These are phyloP conservation scores for Pseudomugil gertrudae DNA, from an alignment of 2,797 vertebrate species.

Conservation along the genomic window DNA sequence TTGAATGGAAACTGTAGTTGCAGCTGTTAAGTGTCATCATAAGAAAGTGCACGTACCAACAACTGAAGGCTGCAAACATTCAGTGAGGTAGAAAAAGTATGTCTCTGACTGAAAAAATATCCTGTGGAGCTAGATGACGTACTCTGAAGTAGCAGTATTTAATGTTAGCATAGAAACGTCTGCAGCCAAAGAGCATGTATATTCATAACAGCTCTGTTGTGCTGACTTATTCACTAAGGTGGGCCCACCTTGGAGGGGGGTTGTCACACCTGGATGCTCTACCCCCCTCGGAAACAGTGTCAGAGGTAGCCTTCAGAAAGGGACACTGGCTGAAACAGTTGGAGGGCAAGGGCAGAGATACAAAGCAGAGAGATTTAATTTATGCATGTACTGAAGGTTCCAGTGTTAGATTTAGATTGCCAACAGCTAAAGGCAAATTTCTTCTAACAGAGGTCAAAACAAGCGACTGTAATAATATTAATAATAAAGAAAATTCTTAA, in stretches of 20 bases:
- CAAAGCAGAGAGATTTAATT: constrained; percentile 8
- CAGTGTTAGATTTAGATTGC: not conserved
- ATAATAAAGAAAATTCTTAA: no score
- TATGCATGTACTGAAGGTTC: not conserved
- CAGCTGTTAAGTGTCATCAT: not conserved
- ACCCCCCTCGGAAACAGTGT: constrained; percentile 11
- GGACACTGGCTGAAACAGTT: constrained; percentile 29
- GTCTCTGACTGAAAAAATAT: not conserved
- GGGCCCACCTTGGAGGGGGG: constrained; percentile 56
- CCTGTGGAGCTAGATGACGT: no score
- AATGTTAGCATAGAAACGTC: constrained; percentile 7
- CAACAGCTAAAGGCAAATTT: not conserved
- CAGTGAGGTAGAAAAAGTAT: not conserved
- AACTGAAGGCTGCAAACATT: not conserved
- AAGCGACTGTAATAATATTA: not conserved
- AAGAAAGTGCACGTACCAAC: not conserved
- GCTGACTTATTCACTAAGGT: constrained; percentile 53
- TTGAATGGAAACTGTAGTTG: not conserved
- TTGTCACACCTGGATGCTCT: constrained; percentile 40
- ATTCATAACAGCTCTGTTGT: constrained; percentile 52
- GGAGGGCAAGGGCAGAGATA: constrained; percentile 35
- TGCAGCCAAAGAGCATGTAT: constrained; percentile 50
- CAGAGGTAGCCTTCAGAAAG: constrained; percentile 56
- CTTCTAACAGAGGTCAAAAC: not conserved
- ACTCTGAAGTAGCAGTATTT: constrained; percentile 18